phyloP scores from a whole-genome alignment of 2,113 vertebrate species.

The Paramormyrops kingsleyae region DNA sequence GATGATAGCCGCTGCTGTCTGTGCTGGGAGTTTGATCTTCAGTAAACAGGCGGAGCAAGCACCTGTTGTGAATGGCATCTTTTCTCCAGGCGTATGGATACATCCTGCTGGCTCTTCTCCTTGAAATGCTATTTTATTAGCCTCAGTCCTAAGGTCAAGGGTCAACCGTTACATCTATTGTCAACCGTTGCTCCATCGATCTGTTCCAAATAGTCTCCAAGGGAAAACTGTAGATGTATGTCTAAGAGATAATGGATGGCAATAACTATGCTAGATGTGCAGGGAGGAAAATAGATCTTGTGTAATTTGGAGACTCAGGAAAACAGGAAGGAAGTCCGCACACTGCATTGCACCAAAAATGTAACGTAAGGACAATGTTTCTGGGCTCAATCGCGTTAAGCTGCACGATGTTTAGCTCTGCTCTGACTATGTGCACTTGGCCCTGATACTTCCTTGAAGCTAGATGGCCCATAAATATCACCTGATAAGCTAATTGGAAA shows the following conservation, averaged over 20 bases:
- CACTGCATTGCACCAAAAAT: not conserved
- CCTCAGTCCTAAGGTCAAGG: not conserved
- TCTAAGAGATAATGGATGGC: not conserved
- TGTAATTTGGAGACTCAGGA: not conserved
- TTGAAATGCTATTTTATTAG: slow-evolving; percentile 5
- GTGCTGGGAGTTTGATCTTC: not conserved
- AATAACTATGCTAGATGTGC: not conserved
- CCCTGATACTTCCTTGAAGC: not conserved
- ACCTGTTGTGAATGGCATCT: not conserved
- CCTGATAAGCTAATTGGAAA: not conserved
- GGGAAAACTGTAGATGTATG: not conserved
- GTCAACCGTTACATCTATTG: not conserved
- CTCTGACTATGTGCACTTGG: not conserved
- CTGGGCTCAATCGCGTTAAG: not conserved
- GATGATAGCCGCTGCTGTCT: not conserved
- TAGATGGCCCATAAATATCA: not conserved
- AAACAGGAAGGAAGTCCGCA: not conserved
- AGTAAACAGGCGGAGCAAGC: not conserved
- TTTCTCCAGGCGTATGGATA: not conserved
- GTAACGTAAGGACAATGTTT: not conserved
- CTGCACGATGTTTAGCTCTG: not conserved
- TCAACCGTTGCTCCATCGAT: not conserved
- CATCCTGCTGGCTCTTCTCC: not conserved
- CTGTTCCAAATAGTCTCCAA: not conserved
- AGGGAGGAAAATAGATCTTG: not conserved